Base-by-base conservation (phyloP, 2,888 invertebrate species). In the Aethes cnicana region DNA sequence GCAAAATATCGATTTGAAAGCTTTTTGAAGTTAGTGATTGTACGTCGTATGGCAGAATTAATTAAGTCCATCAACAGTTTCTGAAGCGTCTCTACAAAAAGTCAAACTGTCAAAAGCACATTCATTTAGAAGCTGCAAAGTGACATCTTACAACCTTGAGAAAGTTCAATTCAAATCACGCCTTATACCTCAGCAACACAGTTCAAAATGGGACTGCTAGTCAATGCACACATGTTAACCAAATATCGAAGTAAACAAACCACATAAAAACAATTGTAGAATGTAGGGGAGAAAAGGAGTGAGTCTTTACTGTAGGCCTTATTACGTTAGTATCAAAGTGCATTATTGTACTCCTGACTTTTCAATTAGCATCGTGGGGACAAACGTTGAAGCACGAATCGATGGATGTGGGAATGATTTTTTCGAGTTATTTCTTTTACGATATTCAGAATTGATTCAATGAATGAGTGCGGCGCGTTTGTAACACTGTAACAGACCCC, bases 181-280 rank as follows among this genome's bases (percentile, higher is more conserved):
- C 49, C 26, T 16, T 35, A 32, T 17, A 3, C 0, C 16, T 3
- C n/a, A 2, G 4, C 1, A 6, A 21, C 11, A 36, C 23, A 42
- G 16, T n/a, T 42, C 42, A 11, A n/a, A 2, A 4, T 16, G 3
- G 2, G n/a, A n/a, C n/a, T n/a, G 3, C 3, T n/a, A 9, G 43
- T 60, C 54, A 56, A 46, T 33, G 20, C 60, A 55, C 62, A 64
- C 54, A 62, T 58, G 63, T 54, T 56, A 53, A 54, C 61, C 55
- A 59, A 65, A 68, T 60, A 64, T 59, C 62, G 59, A 56, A 48
- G 48, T 35, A 61, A 63, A 61, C 50, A 55, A 62, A 61, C 43
- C 39, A 44, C 37, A 61, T 57, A 58, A 55, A 62, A 57, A 60
- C 57, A 59, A 56, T n/a, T n/a, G n/a, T n/a, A n/a, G n/a, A n/a